Base-by-base conservation (phyloP, 2,888 invertebrate genomes). In the Heliconius hortense region DNA sequence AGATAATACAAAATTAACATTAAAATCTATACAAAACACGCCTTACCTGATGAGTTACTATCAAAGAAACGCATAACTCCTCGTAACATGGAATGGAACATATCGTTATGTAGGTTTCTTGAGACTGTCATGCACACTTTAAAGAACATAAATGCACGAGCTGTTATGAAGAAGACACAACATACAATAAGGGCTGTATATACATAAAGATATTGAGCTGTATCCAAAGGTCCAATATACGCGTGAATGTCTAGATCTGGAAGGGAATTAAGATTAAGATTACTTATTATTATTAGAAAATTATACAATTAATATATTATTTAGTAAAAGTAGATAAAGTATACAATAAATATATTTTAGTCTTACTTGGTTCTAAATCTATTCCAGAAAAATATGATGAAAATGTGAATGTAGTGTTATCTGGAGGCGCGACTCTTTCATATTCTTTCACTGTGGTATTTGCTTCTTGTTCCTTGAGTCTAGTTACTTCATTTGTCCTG, bases 21-120 rank as follows among this genome's bases (percentile, higher is more conserved):
- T 7, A 24, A 56, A 53, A 15, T n/a, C 2, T 31, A 26, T 39
- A 24, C 10, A 15, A 48, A 31, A 24, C 15, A 18, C 0, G 18
- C 2, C 18, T 72, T 89, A 95, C 97, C 97, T 77, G 96, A 96
- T 1, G 98, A 96, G 91, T 98, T 98, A 0, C 94, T 95, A 83
- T 98, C 97, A 86, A 98, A 98, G 93, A 98, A 98, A 24, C 95
- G 89, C 95, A 98, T 97, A 0, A 96, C 96, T 0, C 97, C 96
- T 79, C 96, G 94, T 10, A 98, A 92, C 83, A 98, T 95, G 69
- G 96, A 95, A 66, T 95, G 91, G 88, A 98, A 98, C 98, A 98
- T 98, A n/a, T 93, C 94, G 82, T 97, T 96, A 88, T 98, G 98
- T 3, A 98, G 94, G 77, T 95, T 95, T 79, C 95, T 95, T 0